Evolutionary conservation across 1,140 invertebrate genomes (phyloP).

Genomic region (Macrosteles quadrilineatus): DNA sequence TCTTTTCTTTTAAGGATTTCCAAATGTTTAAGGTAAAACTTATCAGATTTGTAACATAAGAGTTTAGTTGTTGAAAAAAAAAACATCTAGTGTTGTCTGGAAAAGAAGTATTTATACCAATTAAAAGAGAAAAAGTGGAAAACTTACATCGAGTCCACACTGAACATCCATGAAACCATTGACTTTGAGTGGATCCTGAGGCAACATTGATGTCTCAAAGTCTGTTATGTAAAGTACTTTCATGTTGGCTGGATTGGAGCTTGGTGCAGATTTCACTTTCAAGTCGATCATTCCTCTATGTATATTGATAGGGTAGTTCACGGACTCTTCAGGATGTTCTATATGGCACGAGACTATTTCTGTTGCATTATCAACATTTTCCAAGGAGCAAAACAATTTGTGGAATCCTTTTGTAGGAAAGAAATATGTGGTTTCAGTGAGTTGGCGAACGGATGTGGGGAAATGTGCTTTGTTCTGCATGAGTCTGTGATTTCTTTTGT

Average conservation of each 20-base stretch:
- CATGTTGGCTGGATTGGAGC: slow-evolving; percentile 15
- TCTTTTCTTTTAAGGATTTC: too few relatives aligned
- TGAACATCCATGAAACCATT: slow-evolving; percentile 6
- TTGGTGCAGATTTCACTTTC: slow-evolving; percentile 31
- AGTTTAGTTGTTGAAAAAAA: too few relatives aligned
- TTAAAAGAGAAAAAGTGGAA: too few relatives aligned
- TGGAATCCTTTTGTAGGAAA: slow-evolving; percentile 57
- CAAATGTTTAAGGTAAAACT: too few relatives aligned
- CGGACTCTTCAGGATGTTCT: slow-evolving; percentile 9
- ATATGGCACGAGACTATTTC: slow-evolving; percentile 36
- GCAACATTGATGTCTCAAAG: slow-evolving; percentile 34
- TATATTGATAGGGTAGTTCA: not conserved
- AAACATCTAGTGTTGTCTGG: too few relatives aligned
- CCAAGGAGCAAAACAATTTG: slow-evolving; percentile 43
- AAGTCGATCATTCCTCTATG: slow-evolving; percentile 46
- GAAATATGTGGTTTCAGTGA: slow-evolving; percentile 58
- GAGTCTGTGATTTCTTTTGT: slow-evolving; percentile 56
- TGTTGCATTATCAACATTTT: slow-evolving; percentile 16
- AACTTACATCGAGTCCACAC: slow-evolving; percentile 25
- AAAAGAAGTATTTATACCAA: too few relatives aligned
- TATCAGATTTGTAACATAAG: too few relatives aligned
- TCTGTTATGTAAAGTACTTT: slow-evolving; percentile 36
- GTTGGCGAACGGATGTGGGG: slow-evolving; percentile 57
- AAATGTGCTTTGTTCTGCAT: slow-evolving; percentile 61
- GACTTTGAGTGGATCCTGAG: slow-evolving; percentile 1